phyloP scores from a whole-genome alignment of 1,140 invertebrate genomes.

The Teleogryllus occipitalis region DNA sequence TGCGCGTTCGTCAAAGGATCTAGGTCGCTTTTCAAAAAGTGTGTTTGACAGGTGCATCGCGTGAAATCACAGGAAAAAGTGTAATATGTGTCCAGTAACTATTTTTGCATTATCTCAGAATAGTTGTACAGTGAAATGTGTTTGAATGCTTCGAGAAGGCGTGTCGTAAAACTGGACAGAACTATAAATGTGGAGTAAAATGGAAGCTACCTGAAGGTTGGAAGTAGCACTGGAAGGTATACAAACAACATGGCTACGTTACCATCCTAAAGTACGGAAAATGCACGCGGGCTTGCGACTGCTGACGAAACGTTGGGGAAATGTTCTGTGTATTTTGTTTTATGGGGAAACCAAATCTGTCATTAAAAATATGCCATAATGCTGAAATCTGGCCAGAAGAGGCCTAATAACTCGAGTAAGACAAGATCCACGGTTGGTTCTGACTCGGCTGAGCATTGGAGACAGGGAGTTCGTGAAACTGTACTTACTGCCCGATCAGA shows the following conservation, averaged over 20 bases:
- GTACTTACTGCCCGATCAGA: conserved; percentile 26
- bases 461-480: conserved; percentile 27
- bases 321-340: conserved; percentile 12
- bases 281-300: neutral
- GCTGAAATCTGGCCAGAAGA: conserved; percentile 32
- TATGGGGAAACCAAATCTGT: conserved; percentile 19
- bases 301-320: conserved; percentile 3
- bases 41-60: conserved; percentile 21
- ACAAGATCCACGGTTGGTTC: conserved; percentile 19
- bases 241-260: conserved; percentile 24
- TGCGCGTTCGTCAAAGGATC: conserved; percentile 15
- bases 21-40: conserved; percentile 22
- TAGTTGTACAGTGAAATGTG: neutral
- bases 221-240: conserved; percentile 17
- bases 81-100: conserved; percentile 2
- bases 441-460: conserved; percentile 26
- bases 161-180: neutral
- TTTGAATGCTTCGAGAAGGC: too few species aligned
- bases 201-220: conserved; percentile 23
- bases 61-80: conserved; percentile 7
- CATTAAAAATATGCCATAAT: conserved; percentile 31
- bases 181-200: conserved; percentile 13
- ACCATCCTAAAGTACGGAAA: neutral
- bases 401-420: conserved; percentile 28
- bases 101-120: neutral